Conservation (phyloP, 2,888 invertebrate species). For the Phymatocera aterrima region DNA sequence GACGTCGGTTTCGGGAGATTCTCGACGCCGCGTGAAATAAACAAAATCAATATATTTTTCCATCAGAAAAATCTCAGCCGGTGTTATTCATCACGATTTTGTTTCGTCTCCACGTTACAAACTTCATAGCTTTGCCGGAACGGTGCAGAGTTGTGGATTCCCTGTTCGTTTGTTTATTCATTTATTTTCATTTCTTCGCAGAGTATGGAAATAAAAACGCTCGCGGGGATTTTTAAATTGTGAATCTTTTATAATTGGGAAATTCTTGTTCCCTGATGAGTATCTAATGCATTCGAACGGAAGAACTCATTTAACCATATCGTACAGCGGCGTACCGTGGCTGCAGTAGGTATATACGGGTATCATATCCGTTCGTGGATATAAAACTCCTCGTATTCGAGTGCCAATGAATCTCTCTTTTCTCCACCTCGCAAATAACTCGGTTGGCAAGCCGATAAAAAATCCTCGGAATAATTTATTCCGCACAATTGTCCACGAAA, state of each 20-base stretch:
- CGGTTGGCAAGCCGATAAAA: neutral
- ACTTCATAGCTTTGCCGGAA: no score
- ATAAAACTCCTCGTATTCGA: conserved; percentile 24
- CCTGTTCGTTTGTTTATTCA: no score
- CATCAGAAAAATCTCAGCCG: no score
- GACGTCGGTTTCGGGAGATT: no score
- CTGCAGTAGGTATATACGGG: neutral
- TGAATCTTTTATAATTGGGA: conserved; percentile 34
- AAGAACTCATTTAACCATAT: conserved; percentile 41
- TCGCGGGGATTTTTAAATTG: neutral
- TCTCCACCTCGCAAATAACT: neutral
- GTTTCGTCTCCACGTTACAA: no score
- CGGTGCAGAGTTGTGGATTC: no score
- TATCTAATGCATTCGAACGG: conserved; percentile 28
- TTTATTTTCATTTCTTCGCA: no score
- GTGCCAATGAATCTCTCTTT: conserved; percentile 18
- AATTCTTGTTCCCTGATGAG: conserved; percentile 8
- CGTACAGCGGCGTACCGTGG: no score
- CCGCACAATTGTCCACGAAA: conserved; percentile 11
- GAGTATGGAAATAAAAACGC: neutral
- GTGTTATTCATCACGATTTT: no score
- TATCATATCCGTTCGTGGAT: conserved; percentile 28
- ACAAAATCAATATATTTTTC: no score
- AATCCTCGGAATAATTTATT: conserved; percentile 22
- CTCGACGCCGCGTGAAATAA: no score